Conservation (phyloP, 2,888 invertebrate genomes). For the Rhaphigaster nebulosa region DNA sequence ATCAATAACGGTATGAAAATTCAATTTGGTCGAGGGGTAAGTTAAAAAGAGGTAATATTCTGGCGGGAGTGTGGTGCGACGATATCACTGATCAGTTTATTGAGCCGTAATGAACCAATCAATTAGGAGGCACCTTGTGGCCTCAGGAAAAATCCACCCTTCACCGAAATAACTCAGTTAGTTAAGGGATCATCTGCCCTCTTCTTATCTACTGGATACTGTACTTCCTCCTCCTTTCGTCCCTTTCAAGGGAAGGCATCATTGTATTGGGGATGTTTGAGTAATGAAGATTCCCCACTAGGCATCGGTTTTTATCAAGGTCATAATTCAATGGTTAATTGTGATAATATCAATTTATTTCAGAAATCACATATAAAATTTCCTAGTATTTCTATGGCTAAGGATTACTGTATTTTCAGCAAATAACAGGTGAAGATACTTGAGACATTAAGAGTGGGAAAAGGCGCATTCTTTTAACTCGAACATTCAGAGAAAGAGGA, state of each 20-base stretch:
- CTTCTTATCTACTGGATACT: background rate
- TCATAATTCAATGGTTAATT: too few species aligned
- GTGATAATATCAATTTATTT: too few species aligned
- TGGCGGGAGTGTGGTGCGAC: background rate
- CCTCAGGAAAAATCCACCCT: constrained; percentile 23
- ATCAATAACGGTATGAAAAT: constrained; percentile 23
- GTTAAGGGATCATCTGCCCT: background rate
- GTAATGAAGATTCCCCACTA: background rate
- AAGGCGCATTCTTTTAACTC: too few species aligned
- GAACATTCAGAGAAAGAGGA: too few species aligned
- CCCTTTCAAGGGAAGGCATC: background rate
- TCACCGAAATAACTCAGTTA: background rate
- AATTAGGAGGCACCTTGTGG: constrained; percentile 19
- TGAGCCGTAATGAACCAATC: constrained; percentile 60
- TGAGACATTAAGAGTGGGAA: too few species aligned
- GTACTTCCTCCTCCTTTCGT: background rate
- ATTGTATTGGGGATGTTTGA: background rate
- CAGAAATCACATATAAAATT: too few species aligned
- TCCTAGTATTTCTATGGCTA: too few species aligned
- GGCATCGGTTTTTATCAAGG: too few species aligned
- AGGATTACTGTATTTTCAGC: too few species aligned
- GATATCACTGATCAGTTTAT: constrained; percentile 57
- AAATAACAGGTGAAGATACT: too few species aligned
- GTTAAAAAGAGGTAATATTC: constrained; percentile 23
- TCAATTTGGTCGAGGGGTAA: background rate